These are phyloP conservation scores for Xenus cinereus DNA, from an alignment of 2,113 vertebrate species.

Conservation along the genomic window DNA sequence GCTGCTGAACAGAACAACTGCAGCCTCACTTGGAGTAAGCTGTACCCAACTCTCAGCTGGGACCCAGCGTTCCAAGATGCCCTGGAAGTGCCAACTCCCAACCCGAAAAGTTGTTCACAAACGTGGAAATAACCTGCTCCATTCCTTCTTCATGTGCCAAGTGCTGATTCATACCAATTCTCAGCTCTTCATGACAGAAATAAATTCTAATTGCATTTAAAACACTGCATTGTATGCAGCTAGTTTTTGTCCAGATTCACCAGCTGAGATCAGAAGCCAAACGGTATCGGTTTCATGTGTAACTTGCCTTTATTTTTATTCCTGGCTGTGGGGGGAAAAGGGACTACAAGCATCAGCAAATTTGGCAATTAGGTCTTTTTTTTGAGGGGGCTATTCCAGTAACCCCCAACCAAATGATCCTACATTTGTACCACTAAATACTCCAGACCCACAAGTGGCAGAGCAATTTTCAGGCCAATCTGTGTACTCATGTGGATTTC, in stretches of 20 bases:
- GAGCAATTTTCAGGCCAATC: slow-evolving; percentile 20
- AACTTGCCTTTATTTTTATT: slow-evolving; percentile 24
- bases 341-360: background rate
- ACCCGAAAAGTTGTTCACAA: background rate
- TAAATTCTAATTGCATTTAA: background rate
- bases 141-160: background rate
- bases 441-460: background rate
- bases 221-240: background rate
- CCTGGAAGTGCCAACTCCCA: background rate
- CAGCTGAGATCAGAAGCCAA: background rate
- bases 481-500: background rate
- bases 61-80: background rate
- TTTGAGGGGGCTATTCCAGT: background rate
- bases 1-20: background rate
- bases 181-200: background rate
- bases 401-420: background rate
- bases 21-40: background rate
- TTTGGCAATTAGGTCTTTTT: background rate
- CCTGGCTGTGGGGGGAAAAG: background rate
- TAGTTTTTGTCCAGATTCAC: background rate
- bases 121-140: background rate
- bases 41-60: background rate
- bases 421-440: slow-evolving; percentile 3
- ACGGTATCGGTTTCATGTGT: background rate
- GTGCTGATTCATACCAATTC: background rate